Percentiles rank a stretch among this genome's conserved stretches.
phyloP scores from a whole-genome alignment of 2,113 vertebrate genomes.

The Climacteris rufus region DNA sequence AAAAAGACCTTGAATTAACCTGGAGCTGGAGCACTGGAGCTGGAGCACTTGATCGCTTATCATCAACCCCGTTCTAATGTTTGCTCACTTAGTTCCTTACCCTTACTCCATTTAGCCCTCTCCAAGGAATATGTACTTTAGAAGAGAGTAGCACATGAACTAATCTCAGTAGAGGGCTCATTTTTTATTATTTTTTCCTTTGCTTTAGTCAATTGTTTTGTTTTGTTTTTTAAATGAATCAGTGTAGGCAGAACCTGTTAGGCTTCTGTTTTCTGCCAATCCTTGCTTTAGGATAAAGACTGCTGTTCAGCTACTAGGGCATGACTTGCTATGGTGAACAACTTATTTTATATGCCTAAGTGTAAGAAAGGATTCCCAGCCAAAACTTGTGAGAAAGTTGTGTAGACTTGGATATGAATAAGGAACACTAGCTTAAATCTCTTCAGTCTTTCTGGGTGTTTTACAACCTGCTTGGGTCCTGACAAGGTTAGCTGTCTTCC shows the following conservation, averaged over 20 bases:
- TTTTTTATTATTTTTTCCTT: not conserved
- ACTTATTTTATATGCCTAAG: not conserved
- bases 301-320: not conserved
- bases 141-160: not conserved
- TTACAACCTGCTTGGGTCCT: not conserved
- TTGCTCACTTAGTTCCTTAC: not conserved
- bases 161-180: not conserved
- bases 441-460: not conserved
- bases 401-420: not conserved
- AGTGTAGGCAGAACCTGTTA: not conserved
- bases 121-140: not conserved
- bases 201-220: accelerated
- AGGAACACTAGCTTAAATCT: not conserved
- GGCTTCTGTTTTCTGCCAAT: not conserved
- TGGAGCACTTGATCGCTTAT: not conserved
- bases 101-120: not conserved
- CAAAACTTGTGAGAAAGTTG: not conserved
- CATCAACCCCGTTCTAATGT: not conserved
- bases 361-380: not conserved
- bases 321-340: not conserved
- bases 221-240: not conserved
- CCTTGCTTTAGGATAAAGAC: not conserved
- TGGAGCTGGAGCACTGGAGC: not conserved
- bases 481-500: not conserved
- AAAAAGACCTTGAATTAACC: not conserved